phyloP scores from a whole-genome alignment of 2,888 invertebrate genomes.

The Drosophila rellima region DNA sequence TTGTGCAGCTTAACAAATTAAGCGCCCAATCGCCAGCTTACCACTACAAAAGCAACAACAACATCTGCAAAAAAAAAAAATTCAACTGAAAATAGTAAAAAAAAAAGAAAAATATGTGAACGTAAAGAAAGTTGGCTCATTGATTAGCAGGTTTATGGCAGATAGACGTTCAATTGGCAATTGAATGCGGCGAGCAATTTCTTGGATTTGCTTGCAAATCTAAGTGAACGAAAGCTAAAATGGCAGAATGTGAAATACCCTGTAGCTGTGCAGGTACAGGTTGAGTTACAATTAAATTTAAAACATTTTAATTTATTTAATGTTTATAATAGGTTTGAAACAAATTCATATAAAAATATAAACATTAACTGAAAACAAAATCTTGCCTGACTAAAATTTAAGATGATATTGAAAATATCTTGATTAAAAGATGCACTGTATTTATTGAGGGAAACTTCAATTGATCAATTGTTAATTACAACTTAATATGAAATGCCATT shows the following conservation, averaged over 20 bases:
- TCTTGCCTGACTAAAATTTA: no score
- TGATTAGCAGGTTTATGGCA: constrained; percentile 39
- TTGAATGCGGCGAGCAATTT: constrained; percentile 13
- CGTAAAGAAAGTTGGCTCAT: constrained; percentile 20
- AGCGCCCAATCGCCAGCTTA: constrained; percentile 80
- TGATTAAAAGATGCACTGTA: no score
- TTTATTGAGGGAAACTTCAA: not conserved
- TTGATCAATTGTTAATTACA: not conserved
- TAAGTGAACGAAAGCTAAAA: not conserved
- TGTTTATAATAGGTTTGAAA: not conserved
- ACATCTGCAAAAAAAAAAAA: constrained; percentile 6
- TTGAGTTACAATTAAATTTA: not conserved
- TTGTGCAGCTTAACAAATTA: constrained; percentile 83
- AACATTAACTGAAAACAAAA: no score
- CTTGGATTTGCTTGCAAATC: not conserved
- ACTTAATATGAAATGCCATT: no score
- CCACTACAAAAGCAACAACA: constrained; percentile 28
- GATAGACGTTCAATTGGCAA: constrained; percentile 14
- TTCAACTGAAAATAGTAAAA: not conserved
- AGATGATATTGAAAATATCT: no score
- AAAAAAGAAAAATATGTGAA: constrained; percentile 7
- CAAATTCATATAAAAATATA: not conserved
- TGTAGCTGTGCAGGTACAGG: not conserved
- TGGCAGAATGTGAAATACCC: not conserved
- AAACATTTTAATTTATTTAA: not conserved